Evolutionary conservation across 2,113 vertebrate genomes (phyloP).

Genomic region (Corythaixoides concolor): DNA sequence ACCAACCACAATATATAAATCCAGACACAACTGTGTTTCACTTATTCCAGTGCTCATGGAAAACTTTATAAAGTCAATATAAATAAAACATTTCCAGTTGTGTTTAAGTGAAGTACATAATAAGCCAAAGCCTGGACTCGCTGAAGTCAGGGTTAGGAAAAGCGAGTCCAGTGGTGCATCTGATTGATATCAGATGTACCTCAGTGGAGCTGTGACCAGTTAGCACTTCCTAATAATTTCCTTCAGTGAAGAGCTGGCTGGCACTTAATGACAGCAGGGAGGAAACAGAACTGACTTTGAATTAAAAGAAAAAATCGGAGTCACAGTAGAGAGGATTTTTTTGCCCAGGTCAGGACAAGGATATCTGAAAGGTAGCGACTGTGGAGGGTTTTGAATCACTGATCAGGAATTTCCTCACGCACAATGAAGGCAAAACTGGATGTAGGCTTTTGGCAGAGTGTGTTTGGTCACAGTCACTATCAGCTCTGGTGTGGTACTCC

Average conservation of each 20-base stretch:
- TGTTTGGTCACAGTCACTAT: conserved; percentile 11
- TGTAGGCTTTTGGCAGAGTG: background rate
- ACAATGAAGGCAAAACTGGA: background rate
- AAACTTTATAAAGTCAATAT: background rate
- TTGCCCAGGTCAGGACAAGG: background rate
- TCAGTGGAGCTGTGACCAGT: background rate
- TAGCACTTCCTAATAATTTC: background rate
- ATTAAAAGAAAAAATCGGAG: background rate
- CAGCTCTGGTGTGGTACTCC: background rate
- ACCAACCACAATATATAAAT: background rate
- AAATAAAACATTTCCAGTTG: conserved; percentile 15
- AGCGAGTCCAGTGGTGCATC: background rate
- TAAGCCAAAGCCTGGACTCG: background rate
- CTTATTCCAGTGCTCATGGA: background rate
- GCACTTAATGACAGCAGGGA: background rate
- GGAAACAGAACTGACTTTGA: background rate
- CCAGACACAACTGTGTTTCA: background rate
- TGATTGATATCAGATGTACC: background rate
- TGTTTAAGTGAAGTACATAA: background rate
- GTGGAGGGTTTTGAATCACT: conserved; percentile 27
- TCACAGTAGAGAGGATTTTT: background rate
- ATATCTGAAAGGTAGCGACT: background rate
- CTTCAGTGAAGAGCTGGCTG: background rate
- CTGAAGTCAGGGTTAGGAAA: background rate
- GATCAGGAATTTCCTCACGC: conserved; percentile 28